Evolutionary conservation across 2,888 invertebrate genomes (phyloP).

Genomic region (Andrena fulva): DNA sequence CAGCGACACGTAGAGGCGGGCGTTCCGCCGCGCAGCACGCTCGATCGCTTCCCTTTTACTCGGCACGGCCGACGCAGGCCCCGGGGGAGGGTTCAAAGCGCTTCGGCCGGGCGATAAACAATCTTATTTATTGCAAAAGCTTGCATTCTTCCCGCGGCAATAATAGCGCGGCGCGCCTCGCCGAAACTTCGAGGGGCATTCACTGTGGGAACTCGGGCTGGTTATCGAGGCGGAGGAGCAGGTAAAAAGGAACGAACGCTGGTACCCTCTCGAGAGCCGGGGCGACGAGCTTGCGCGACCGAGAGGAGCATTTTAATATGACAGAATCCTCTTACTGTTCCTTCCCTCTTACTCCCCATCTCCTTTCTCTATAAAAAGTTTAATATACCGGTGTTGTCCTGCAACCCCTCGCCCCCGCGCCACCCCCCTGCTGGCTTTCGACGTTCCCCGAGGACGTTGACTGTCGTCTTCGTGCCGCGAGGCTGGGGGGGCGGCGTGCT

Average conservation of each 20-base stretch:
- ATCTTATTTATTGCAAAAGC: conserved; percentile 40
- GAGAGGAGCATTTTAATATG: conserved; percentile 68
- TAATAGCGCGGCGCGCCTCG: conserved; percentile 20
- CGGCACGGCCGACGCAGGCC: neutral
- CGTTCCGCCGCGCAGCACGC: conserved; percentile 1
- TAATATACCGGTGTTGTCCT: conserved; percentile 76
- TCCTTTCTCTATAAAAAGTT: conserved; percentile 76
- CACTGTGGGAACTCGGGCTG: conserved; percentile 9
- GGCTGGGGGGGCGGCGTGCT: conserved; percentile 37
- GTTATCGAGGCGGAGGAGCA: conserved; percentile 27
- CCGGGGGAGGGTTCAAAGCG: conserved; percentile 21
- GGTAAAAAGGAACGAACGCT: conserved; percentile 17
- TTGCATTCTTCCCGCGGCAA: conserved; percentile 34
- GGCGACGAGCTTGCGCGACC: conserved; percentile 26
- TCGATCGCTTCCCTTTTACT: conserved; percentile 12
- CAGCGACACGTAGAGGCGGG: neutral
- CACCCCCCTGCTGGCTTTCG: conserved; percentile 18
- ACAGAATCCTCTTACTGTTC: conserved; percentile 75
- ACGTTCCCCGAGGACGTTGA: conserved; percentile 26
- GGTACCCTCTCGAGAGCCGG: conserved; percentile 29
- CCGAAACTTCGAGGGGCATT: conserved; percentile 32
- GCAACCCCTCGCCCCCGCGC: conserved; percentile 27
- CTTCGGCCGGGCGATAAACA: conserved; percentile 9
- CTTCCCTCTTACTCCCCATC: neutral
- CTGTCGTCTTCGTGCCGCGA: conserved; percentile 14